Percentiles rank a stretch among this genome's conserved stretches.
Conservation (phyloP, 2,797 vertebrate genomes). For the Euthynnus affinis region DNA sequence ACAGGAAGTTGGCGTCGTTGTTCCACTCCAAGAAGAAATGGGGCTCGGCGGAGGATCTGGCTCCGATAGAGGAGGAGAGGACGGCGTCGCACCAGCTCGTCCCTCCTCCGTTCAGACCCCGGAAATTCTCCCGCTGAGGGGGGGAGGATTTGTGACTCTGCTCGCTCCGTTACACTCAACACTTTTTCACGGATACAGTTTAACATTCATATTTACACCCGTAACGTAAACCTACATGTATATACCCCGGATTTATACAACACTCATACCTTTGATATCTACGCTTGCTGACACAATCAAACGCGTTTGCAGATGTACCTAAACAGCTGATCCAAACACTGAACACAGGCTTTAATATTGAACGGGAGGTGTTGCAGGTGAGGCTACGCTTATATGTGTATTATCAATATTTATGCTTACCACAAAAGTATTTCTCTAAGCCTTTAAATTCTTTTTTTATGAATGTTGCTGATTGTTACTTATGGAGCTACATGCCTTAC, state of each 20-base stretch:
- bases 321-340: conserved; percentile 1
- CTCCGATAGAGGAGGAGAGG: conserved; percentile 74
- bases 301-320: neutral
- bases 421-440: conserved; percentile 27
- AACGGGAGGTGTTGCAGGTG: neutral
- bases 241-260: neutral
- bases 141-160: neutral
- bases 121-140: conserved; percentile 81
- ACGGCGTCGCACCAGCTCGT: conserved; percentile 60
- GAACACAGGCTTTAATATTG: conserved; percentile 9
- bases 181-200: neutral
- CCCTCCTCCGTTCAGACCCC: conserved; percentile 69
- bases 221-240: neutral
- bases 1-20: conserved; percentile 83
- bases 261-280: neutral
- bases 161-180: neutral
- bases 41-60: conserved; percentile 83
- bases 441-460: conserved; percentile 7
- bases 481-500: neutral
- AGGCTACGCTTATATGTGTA: conserved; percentile 6
- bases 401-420: conserved; percentile 18
- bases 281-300: neutral
- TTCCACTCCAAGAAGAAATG: conserved; percentile 85
- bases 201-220: conserved; percentile 3
- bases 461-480: conserved; percentile 30